phyloP scores from a whole-genome alignment of 2,888 invertebrate species.

The Parnassius smintheus region DNA sequence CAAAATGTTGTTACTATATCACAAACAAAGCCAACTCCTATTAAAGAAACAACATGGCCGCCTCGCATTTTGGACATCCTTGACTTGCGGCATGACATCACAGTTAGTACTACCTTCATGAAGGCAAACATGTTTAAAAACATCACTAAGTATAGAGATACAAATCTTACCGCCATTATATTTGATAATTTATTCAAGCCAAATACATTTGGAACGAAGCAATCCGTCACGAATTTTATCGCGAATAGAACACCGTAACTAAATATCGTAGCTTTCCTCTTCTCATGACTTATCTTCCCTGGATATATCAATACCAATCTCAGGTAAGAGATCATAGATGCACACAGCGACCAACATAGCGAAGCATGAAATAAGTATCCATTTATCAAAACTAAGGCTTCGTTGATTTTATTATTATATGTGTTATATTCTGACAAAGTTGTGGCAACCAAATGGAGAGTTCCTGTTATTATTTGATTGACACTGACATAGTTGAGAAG shows the following conservation, averaged over 20 bases:
- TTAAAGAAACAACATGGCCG: constrained; percentile 19
- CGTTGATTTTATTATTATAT: neutral
- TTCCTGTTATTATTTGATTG: constrained; percentile 33
- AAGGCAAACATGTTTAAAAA: constrained; percentile 28
- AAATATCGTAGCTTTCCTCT: constrained; percentile 26
- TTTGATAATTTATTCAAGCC: neutral
- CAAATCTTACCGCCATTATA: neutral
- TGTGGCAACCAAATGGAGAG: constrained; percentile 26
- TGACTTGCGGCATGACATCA: constrained; percentile 24
- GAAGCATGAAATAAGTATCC: constrained; percentile 23
- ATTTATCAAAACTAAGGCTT: neutral
- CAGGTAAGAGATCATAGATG: constrained; percentile 30
- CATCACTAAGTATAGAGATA: constrained; percentile 24
- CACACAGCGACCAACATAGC: constrained; percentile 33
- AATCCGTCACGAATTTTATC: constrained; percentile 14
- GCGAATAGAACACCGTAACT: constrained; percentile 24
- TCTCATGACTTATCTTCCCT: constrained; percentile 31
- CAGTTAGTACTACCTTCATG: constrained; percentile 19
- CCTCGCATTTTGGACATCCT: constrained; percentile 2
- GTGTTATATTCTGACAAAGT: neutral
- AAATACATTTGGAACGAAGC: constrained; percentile 20
- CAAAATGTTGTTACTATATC: constrained; percentile 25
- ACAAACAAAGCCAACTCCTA: constrained; percentile 31
- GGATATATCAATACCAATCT: constrained; percentile 31
- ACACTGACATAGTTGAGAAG: constrained; percentile 34